Evolutionary conservation across 35 echinoderm and acorn worm species (phyloP).

Genomic region (Diadema setosum): DNA sequence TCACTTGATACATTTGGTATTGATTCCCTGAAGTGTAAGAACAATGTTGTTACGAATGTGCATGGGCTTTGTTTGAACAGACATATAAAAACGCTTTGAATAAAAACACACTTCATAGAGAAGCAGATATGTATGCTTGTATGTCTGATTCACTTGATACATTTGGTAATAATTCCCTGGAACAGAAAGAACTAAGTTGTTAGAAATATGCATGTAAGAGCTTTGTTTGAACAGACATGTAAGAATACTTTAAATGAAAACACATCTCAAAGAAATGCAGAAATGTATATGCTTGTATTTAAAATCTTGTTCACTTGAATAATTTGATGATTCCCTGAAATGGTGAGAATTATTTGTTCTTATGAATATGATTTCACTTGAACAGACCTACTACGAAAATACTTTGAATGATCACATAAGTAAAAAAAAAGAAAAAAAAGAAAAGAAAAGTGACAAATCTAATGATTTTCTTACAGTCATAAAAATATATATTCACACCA

Average conservation of each 20-base stretch:
- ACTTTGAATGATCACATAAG: too few relatives aligned
- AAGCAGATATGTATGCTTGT: background rate
- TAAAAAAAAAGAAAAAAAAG: too few relatives aligned
- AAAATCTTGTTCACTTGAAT: slow-evolving; percentile 24
- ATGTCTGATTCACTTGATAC: slow-evolving; percentile 42
- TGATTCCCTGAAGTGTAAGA: slow-evolving; percentile 19
- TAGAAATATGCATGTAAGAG: background rate
- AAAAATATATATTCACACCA: background rate
- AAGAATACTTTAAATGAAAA: background rate
- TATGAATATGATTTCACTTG: background rate
- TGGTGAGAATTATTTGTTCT: background rate
- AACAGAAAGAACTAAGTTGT: background rate
- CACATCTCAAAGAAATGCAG: background rate
- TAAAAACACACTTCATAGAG: background rate
- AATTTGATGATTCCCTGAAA: background rate
- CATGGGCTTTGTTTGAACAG: background rate
- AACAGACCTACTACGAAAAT: background rate
- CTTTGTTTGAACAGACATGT: background rate
- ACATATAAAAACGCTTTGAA: background rate
- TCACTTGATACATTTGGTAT: slow-evolving; percentile 46
- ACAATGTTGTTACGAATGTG: background rate
- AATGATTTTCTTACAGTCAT: background rate
- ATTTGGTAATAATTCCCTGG: slow-evolving; percentile 46
- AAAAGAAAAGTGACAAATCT: too few relatives aligned
- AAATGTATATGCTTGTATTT: background rate